Conservation (phyloP, 2,113 vertebrate genomes). For the Falco punctatus region DNA sequence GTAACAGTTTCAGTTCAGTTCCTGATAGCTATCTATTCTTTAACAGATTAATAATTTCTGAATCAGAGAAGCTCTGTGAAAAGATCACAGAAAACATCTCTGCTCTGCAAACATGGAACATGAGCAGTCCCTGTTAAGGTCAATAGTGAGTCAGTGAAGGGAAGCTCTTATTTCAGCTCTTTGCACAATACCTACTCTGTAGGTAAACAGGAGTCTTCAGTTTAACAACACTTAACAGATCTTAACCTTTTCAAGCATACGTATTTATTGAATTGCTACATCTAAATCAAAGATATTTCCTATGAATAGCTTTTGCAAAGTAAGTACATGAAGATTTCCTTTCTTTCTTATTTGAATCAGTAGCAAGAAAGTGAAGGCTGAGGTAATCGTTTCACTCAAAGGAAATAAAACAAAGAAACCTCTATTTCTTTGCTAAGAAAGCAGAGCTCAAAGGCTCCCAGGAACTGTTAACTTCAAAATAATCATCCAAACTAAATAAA, state of each 20-base stretch:
- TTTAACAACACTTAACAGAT: conserved; percentile 18
- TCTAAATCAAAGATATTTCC: conserved; percentile 22
- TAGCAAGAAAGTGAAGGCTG: background rate
- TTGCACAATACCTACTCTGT: conserved; percentile 64
- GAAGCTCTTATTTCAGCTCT: conserved; percentile 31
- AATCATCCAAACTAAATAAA: background rate
- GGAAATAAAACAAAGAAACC: conserved; percentile 53
- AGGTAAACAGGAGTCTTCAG: conserved; percentile 47
- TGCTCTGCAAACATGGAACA: conserved; percentile 38
- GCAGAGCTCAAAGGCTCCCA: conserved; percentile 19
- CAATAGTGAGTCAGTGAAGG: background rate
- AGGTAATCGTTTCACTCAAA: conserved; percentile 26
- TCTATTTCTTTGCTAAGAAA: conserved; percentile 39
- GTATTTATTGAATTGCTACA: conserved; percentile 39
- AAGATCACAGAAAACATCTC: conserved; percentile 33
- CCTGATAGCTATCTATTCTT: background rate
- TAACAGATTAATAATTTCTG: conserved; percentile 53
- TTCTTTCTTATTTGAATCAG: conserved; percentile 19
- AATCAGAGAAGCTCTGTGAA: conserved; percentile 28
- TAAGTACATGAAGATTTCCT: conserved; percentile 19
- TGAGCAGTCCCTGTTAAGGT: background rate
- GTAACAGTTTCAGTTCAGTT: background rate
- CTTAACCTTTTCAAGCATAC: conserved; percentile 38
- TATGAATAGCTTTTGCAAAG: conserved; percentile 32
- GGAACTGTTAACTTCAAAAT: conserved; percentile 9